A percentile compares a stretch with the other conserved stretches of the same genome.
phyloP scores from a whole-genome alignment of 2,888 invertebrate genomes.

The Malthinus flaveolus region DNA sequence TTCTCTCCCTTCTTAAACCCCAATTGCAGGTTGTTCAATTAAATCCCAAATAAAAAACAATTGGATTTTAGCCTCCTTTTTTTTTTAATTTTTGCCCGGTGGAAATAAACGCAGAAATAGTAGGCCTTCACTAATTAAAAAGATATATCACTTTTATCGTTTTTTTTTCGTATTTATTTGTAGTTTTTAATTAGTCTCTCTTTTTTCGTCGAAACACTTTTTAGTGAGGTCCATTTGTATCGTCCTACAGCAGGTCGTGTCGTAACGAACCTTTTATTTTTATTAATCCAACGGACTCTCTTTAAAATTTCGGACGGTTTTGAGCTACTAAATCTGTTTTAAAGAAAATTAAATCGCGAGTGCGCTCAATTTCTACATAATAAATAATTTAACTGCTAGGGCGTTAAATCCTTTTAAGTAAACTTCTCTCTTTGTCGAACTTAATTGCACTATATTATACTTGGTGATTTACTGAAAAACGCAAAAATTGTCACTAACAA shows the following conservation, averaged over 20 bases:
- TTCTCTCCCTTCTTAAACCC: no score
- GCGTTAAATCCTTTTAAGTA: neutral
- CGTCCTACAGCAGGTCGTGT: no score
- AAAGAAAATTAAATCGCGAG: no score
- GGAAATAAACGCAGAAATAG: neutral
- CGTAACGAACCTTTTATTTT: no score
- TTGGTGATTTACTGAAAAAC: neutral
- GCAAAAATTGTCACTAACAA: neutral
- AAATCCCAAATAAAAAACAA: no score
- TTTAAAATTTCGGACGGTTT: no score
- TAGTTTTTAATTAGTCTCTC: constrained; percentile 4
- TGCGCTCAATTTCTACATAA: neutral
- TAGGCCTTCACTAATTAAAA: constrained; percentile 3
- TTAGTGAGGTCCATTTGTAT: no score
- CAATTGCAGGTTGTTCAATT: no score
- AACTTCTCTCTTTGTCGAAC: neutral
- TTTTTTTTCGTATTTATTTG: constrained; percentile 2
- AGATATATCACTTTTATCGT: constrained; percentile 4
- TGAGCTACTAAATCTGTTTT: no score
- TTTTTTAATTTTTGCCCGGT: neutral
- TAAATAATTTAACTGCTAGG: constrained; percentile 1
- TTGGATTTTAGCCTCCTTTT: neutral
- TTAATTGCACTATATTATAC: neutral
- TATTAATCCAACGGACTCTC: no score
- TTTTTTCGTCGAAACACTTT: no score